Conservation (phyloP, 2,888 invertebrate genomes). For the Nymphalis urticae region DNA sequence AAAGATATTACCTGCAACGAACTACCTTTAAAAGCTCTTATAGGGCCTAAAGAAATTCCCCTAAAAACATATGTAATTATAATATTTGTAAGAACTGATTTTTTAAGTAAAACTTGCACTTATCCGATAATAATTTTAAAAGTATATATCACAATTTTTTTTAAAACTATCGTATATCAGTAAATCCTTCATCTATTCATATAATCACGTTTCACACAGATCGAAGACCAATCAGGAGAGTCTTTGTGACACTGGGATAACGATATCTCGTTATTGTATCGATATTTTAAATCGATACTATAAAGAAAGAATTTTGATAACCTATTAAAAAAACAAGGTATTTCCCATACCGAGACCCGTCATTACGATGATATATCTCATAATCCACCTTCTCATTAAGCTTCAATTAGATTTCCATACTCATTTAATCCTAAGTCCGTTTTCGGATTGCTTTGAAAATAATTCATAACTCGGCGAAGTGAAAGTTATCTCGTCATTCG, state of each 20-base stretch:
- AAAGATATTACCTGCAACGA: too few species aligned
- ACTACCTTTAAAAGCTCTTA: too few species aligned
- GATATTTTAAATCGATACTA: slow-evolving; percentile 23
- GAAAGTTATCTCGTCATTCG: slow-evolving; percentile 30
- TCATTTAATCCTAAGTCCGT: slow-evolving; percentile 17
- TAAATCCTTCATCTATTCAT: not conserved
- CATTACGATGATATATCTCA: slow-evolving; percentile 37
- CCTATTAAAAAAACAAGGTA: slow-evolving; percentile 21
- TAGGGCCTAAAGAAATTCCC: too few species aligned
- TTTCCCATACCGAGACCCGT: slow-evolving; percentile 18
- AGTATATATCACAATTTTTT: too few species aligned
- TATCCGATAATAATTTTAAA: too few species aligned
- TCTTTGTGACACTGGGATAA: not conserved
- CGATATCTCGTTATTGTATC: slow-evolving; percentile 14
- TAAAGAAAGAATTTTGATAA: slow-evolving; percentile 28
- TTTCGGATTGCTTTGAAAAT: slow-evolving; percentile 29
- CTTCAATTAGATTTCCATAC: slow-evolving; percentile 31
- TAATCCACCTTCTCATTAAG: slow-evolving; percentile 39
- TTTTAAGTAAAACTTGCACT: too few species aligned
- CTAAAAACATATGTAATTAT: too few species aligned
- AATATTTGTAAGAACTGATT: too few species aligned
- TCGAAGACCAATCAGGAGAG: slow-evolving; percentile 4
- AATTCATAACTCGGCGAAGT: slow-evolving; percentile 22
- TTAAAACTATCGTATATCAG: too few species aligned
- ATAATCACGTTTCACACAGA: not conserved